Evolutionary conservation across 2,888 invertebrate genomes (phyloP).

Genomic region (Oeneis ivallda): DNA sequence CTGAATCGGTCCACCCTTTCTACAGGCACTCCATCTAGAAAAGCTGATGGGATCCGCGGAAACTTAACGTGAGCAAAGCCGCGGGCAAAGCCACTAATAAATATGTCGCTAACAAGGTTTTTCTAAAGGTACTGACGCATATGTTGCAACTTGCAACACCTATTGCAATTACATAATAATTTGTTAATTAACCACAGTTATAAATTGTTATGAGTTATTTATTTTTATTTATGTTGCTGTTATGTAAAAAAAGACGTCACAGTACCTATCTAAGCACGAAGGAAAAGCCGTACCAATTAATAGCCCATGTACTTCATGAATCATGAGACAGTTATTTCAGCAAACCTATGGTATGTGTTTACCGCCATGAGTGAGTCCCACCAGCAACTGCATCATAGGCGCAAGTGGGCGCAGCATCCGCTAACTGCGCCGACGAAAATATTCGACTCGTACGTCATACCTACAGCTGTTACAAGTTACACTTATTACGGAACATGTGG

Average conservation of each 20-base stretch:
- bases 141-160: no score
- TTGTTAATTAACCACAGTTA: background rate
- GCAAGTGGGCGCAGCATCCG: background rate
- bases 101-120: no score
- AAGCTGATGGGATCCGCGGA: no score
- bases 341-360: constrained; percentile 9
- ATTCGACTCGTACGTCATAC: background rate
- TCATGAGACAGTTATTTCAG: constrained; percentile 14
- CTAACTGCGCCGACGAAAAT: background rate
- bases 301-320: constrained; percentile 11
- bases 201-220: background rate
- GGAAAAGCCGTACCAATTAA: constrained; percentile 6
- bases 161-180: background rate
- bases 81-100: no score
- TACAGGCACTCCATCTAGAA: no score
- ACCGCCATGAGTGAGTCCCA: background rate
- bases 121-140: no score
- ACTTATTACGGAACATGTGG: background rate
- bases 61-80: no score
- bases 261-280: background rate
- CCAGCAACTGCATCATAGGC: constrained; percentile 4
- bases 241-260: constrained; percentile 8
- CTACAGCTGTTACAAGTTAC: background rate
- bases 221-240: background rate
- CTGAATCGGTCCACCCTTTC: no score